phyloP scores from a whole-genome alignment of 2,797 vertebrate genomes.

The Agapornis canus region DNA sequence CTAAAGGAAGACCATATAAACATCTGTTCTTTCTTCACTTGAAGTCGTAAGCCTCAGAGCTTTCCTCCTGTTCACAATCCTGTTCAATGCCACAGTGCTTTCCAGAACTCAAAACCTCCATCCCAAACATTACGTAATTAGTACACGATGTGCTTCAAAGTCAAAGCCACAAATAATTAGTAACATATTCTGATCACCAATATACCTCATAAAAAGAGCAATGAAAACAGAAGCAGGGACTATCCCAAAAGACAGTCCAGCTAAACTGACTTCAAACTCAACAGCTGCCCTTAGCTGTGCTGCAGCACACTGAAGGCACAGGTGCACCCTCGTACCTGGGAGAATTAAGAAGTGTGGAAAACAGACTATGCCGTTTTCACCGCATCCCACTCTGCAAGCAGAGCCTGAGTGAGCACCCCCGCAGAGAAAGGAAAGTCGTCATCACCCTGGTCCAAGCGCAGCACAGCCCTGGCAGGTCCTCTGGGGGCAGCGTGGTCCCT shows the following conservation, averaged over 20 bases:
- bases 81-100: neutral
- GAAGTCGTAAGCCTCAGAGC: neutral
- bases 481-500: neutral
- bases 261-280: fast-evolving
- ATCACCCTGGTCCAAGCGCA: fast-evolving
- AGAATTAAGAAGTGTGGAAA: fast-evolving
- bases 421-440: neutral
- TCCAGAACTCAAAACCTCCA: neutral
- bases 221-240: neutral
- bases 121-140: neutral
- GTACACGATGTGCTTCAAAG: neutral
- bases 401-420: neutral
- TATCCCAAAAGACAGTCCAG: fast-evolving
- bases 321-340: fast-evolving
- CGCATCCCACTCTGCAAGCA: neutral
- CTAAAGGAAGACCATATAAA: neutral
- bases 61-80: neutral
- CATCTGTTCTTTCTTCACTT: neutral
- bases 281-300: fast-evolving
- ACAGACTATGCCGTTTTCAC: neutral
- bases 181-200: neutral
- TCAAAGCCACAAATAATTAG: neutral
- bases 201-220: fast-evolving
- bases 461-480: neutral
- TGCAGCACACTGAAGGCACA: neutral